A percentile compares a stretch with the other conserved stretches of the same genome.
Evolutionary conservation across 2,113 vertebrate genomes (phyloP).

Genomic region (Aleadryas rufinucha): DNA sequence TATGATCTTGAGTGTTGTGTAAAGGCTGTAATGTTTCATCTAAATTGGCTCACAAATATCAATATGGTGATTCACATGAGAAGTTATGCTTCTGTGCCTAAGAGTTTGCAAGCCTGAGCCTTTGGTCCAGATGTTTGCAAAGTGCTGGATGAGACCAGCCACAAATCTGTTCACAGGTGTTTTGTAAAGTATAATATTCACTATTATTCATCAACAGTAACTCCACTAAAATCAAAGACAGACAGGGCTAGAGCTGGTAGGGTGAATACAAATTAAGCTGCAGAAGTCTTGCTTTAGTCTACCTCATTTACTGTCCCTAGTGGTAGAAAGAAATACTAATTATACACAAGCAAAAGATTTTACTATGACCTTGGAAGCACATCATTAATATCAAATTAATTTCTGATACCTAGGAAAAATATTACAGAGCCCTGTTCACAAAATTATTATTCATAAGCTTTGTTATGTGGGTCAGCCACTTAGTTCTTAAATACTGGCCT

Average conservation of each 20-base stretch:
- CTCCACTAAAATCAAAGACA: not conserved
- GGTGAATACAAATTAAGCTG: not conserved
- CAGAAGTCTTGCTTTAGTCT: not conserved
- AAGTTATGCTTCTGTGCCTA: not conserved
- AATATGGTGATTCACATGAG: not conserved
- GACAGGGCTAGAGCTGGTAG: not conserved
- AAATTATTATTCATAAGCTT: not conserved
- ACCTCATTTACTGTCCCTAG: not conserved
- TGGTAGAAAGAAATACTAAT: not conserved
- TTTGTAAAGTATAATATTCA: not conserved
- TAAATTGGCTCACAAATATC: not conserved
- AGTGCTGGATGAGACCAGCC: not conserved
- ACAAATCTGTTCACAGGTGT: not conserved
- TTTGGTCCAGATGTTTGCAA: not conserved
- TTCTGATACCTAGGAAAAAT: not conserved
- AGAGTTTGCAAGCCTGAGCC: not conserved
- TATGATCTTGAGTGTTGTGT: not conserved
- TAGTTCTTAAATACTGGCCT: not conserved
- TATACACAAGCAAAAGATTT: not conserved
- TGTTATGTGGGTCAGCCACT: not conserved
- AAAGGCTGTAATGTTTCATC: not conserved
- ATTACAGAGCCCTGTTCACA: not conserved
- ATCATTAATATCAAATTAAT: not conserved
- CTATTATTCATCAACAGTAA: not conserved
- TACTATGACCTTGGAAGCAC: not conserved